Evolutionary conservation across 2,113 vertebrate species (phyloP), one percentile per base, ranked within the genome.

Genomic region (Girardinichthys multiradiatus): DNA sequence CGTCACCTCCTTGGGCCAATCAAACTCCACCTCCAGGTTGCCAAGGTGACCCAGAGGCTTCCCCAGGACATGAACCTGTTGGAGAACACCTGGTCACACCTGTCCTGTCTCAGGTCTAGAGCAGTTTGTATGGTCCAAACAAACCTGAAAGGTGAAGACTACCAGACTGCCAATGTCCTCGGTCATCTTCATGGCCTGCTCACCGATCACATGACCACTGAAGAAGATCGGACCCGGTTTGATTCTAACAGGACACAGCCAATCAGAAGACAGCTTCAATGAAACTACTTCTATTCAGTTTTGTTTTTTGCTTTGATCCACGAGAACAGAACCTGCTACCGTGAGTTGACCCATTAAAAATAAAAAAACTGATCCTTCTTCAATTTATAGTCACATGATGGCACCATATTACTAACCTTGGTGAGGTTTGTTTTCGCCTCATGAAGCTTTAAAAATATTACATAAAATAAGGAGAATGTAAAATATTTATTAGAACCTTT

Each of bases 1-100:
- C 84, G 90, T 74, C 26, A 94, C 91, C 85, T 96, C 95, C 12
- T 90, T 92, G 0, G 98, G 98, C 97, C 98, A 99, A 70, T 95
- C 89, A 1, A 98, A 94, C n/a, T 93, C 94, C 68, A 99, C 85
- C 74, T 91, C 75, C 62, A 98, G 92, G 75, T 92, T 90, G 29
- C 95, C 95, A n/a, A 94, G 83, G 60, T 57, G 48, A 13, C 91
- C 92, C 74, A 96, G 91, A 0, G 94, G 91, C 62, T 94, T 93
- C 0, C 94, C 94, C 0, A 77, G 58, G 72, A 95, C 72, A 28
- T 72, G 71, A 83, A 97, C 96, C 97, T 98, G 6, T 65, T 2
- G 39, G 61, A 79, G 24, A 29, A 66, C 28, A 35, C 4, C 1
- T 0, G 4, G 42, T 79, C 14, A 73, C 64, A 59, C 57, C 54